Base-by-base conservation (phyloP, 2,797 vertebrate species). In the Pipistrellus pipistrellus region DNA sequence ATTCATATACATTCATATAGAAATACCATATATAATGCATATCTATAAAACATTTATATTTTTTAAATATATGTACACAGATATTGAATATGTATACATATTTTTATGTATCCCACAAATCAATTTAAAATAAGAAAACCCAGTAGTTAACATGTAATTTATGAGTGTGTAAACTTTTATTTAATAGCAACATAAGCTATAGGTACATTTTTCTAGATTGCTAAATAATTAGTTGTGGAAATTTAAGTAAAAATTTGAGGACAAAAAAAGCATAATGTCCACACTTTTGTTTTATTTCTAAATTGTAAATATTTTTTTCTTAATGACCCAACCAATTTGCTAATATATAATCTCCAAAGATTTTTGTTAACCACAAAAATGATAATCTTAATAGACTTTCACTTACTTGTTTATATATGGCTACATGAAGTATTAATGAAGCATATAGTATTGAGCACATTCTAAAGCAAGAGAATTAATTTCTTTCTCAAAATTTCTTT, bases 221-320 rank as follows among this genome's bases (percentile, higher is more conserved):
- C 51, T 85, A 72, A 51, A 80, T 57, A 66, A 75, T 81, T 44
- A 23, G 53, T 51, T 90, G 12, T 13, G 21, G 20, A 59, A 25
- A 0, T 83, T 83, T 73, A 38, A 25, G 41, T 83, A 80, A 38
- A 83, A 55, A 89, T 73, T 83, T 86, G 51, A 88, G 25, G 11
- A 11, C 0, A 27, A 59, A 44, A 94, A 48, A 46, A 68, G 46
- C 53, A 83, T 21, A 88, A 35, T 53, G 2, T 6, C 4, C 32
- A 76, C 7, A 88, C 0, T 81, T 85, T 59, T 80, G 55, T 17
- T 68, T 68, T 80, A 46, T 10, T 59, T 95, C 53, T 4, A 72
- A 76, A 15, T 6, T 78, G 20, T 48, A 91, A 93, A 87, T 90
- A 80, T 44, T 30, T 85, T 85, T 35, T 90, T 92, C 66, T 81